A percentile compares a stretch with the other conserved stretches of the same genome.
Conservation (phyloP, 2,888 invertebrate species). For the Eupithecia subumbrata region DNA sequence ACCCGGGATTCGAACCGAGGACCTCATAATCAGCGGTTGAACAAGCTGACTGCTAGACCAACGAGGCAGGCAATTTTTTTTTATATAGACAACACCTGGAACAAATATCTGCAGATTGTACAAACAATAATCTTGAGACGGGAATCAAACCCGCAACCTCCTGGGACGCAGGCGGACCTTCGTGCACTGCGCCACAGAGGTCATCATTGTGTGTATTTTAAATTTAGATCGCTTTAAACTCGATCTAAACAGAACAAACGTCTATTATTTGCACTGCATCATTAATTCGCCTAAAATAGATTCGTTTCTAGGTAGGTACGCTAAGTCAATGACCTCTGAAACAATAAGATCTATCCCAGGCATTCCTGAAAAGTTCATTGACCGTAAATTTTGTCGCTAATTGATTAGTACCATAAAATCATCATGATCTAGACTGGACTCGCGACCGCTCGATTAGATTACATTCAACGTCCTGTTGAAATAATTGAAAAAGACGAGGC, state of each 20-base stretch:
- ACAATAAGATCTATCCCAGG: conserved; percentile 53
- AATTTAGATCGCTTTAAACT: background rate
- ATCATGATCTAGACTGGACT: conserved; percentile 56
- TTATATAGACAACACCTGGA: too few species aligned
- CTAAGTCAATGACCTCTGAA: conserved; percentile 53
- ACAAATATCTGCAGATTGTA: background rate
- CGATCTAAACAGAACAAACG: conserved; percentile 18
- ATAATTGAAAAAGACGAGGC: background rate
- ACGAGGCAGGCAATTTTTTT: too few species aligned
- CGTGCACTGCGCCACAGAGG: background rate
- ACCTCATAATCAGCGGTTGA: too few species aligned
- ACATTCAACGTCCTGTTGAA: background rate
- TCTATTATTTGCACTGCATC: conserved; percentile 17
- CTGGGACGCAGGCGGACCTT: background rate
- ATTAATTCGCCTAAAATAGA: conserved; percentile 22
- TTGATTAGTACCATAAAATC: conserved; percentile 66
- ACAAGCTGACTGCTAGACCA: too few species aligned
- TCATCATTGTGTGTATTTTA: background rate
- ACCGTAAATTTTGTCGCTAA: conserved; percentile 67
- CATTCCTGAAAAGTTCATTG: conserved; percentile 63
- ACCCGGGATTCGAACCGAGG: too few species aligned
- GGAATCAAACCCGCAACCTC: background rate
- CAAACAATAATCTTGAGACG: background rate
- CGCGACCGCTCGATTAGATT: conserved; percentile 13
- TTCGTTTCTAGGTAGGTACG: conserved; percentile 1